phyloP scores from a whole-genome alignment of 2,113 vertebrate genomes.

The Lasiurus borealis region DNA sequence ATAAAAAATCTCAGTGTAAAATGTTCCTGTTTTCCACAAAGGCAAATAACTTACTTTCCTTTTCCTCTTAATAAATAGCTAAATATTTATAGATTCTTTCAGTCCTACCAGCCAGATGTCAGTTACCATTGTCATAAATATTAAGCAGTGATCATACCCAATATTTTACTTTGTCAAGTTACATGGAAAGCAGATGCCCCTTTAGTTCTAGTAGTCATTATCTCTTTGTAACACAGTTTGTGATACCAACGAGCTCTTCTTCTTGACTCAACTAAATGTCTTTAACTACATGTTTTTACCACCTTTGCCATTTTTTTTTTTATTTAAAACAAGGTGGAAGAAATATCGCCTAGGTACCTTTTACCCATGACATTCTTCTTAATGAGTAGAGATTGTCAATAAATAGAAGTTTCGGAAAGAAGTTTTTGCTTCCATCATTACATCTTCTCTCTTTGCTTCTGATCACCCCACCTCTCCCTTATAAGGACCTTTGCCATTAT shows the following conservation, averaged over 20 bases:
- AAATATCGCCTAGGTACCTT: background rate
- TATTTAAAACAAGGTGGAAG: background rate
- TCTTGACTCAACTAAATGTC: background rate
- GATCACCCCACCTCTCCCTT: background rate
- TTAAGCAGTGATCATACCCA: background rate
- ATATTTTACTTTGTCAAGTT: background rate
- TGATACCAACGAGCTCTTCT: background rate
- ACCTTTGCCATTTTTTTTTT: background rate
- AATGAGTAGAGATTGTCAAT: background rate
- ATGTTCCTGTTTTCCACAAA: background rate
- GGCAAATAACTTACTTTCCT: background rate
- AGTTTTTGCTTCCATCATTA: background rate
- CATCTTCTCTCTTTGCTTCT: background rate
- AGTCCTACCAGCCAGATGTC: background rate
- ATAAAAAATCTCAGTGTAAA: background rate
- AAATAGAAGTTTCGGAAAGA: background rate
- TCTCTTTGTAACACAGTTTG: background rate
- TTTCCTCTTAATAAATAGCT: background rate
- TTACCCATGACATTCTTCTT: background rate
- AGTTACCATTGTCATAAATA: background rate
- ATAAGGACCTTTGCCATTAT: background rate
- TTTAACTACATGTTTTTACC: background rate
- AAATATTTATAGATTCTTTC: background rate
- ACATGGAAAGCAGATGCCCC: background rate
- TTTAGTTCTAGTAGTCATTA: background rate